Evolutionary conservation across 2,888 invertebrate species (phyloP).

Genomic region (Leptura quadrifasciata): DNA sequence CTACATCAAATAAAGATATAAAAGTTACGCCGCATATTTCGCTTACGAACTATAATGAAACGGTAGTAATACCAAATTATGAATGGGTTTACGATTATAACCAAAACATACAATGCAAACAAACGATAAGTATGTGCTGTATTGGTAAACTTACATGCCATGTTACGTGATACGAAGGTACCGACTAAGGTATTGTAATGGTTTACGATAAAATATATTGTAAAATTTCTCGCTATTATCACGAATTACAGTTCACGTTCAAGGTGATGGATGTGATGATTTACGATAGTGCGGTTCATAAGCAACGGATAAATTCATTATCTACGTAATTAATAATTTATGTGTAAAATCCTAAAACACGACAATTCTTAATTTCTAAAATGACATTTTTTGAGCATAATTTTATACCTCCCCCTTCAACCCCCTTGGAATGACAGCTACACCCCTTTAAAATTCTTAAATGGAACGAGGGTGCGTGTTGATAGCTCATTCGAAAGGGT

Average conservation of each 20-base stretch:
- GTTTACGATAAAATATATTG: not conserved
- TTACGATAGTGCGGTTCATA: not conserved
- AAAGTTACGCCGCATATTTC: not conserved
- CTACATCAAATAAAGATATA: conserved; percentile 7
- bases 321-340: too few species aligned
- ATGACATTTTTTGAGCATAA: too few species aligned
- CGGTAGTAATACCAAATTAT: not conserved
- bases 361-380: too few species aligned
- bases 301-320: too few species aligned
- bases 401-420: too few species aligned
- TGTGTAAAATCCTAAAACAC: too few species aligned
- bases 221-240: not conserved
- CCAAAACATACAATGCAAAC: not conserved
- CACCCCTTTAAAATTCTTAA: too few species aligned
- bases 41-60: not conserved
- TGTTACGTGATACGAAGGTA: not conserved
- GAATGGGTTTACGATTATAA: not conserved
- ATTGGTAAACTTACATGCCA: not conserved
- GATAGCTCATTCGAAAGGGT: too few species aligned
- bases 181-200: not conserved
- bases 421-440: too few species aligned
- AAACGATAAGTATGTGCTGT: not conserved
- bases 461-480: too few species aligned
- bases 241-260: not conserved
- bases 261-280: not conserved